phyloP scores from a whole-genome alignment of 2,113 vertebrate genomes.

The Galeopterus variegatus region DNA sequence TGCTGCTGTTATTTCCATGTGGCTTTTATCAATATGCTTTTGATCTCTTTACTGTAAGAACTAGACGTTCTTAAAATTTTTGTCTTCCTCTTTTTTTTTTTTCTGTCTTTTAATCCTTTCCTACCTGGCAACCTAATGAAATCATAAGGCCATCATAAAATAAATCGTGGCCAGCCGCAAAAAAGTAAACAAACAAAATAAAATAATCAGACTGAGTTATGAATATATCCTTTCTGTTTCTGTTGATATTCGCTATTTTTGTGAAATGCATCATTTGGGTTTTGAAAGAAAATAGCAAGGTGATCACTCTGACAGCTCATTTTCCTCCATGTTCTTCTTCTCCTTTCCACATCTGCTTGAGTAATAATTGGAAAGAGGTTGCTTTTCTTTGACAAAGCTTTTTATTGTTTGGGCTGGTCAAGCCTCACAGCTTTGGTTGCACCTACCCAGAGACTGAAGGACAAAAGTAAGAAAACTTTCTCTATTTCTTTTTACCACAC shows the following conservation, averaged over 20 bases:
- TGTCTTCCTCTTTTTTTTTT: neutral
- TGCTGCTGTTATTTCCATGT: neutral
- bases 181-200: no score
- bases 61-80: neutral
- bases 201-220: neutral
- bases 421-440: neutral
- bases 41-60: neutral
- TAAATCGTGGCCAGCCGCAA: neutral
- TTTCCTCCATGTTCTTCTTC: neutral
- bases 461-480: neutral
- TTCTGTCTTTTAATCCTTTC: neutral
- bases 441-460: neutral
- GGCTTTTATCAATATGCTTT: constrained; percentile 26
- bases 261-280: neutral
- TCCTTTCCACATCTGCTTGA: neutral
- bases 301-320: neutral
- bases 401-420: constrained; percentile 18
- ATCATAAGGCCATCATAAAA: neutral
- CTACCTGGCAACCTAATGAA: neutral
- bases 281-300: constrained; percentile 46
- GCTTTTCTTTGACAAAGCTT: constrained; percentile 42
- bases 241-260: neutral
- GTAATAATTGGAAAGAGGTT: neutral
- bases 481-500: neutral
- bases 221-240: neutral